Conservation (phyloP, 2,888 invertebrate genomes). For the Clistopyga incitator region DNA sequence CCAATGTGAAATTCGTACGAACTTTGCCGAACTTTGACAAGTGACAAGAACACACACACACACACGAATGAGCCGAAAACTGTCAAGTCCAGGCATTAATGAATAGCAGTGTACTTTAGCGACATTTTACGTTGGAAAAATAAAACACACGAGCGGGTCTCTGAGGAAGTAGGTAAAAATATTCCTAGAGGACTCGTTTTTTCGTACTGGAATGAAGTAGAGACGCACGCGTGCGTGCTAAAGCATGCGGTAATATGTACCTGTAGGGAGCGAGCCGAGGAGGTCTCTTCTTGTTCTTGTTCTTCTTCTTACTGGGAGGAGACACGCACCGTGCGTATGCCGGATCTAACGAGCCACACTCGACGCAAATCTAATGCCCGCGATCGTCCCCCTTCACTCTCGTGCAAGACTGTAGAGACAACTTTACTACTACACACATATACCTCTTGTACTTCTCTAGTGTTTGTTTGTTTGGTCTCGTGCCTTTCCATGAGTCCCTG, state of each 20-base stretch:
- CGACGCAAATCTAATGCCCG: conserved; percentile 77
- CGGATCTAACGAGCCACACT: conserved; percentile 81
- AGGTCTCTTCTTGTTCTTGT: conserved; percentile 55
- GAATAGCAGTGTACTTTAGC: background rate
- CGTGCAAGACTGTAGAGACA: conserved; percentile 36
- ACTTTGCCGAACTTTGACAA: too few relatives aligned
- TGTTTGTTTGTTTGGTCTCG: conserved; percentile 57
- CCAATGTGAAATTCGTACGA: too few relatives aligned
- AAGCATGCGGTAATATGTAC: conserved; percentile 44
- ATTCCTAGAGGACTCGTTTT: conserved; percentile 38
- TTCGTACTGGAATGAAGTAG: conserved; percentile 42
- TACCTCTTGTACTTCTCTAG: conserved; percentile 28
- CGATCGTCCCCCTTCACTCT: conserved; percentile 53
- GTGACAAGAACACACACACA: too few relatives aligned
- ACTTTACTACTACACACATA: conserved; percentile 20
- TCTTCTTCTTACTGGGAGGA: conserved; percentile 74
- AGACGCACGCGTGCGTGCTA: conserved; percentile 58
- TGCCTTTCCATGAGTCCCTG: conserved; percentile 45
- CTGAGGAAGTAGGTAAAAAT: background rate
- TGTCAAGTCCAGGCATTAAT: too few relatives aligned
- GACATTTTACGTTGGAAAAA: background rate
- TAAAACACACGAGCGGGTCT: background rate
- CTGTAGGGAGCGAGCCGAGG: conserved; percentile 43
- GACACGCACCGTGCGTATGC: conserved; percentile 82
- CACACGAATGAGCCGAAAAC: too few relatives aligned